Evolutionary conservation across 2,888 invertebrate species (phyloP).

Genomic region (Lithosia quadra): DNA sequence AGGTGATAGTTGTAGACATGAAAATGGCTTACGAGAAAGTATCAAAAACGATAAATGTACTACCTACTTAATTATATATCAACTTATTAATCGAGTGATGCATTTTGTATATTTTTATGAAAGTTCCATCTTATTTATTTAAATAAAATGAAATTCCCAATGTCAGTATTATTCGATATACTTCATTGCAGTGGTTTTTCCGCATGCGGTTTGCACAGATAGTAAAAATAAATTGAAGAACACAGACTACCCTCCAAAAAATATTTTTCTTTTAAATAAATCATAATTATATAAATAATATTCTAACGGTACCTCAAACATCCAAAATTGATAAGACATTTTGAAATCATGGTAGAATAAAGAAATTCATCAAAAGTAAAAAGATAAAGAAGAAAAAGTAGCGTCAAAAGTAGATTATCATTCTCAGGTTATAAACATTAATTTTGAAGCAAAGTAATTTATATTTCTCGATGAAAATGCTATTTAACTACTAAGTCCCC

Average conservation of each 20-base stretch:
- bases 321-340: too few species aligned
- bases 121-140: slow-evolving; percentile 30
- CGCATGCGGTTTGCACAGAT: slow-evolving; percentile 20
- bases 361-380: too few species aligned
- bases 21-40: slow-evolving; percentile 31
- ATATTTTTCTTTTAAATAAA: not conserved
- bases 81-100: slow-evolving; percentile 31
- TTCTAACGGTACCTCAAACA: too few species aligned
- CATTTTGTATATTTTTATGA: slow-evolving; percentile 17
- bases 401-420: too few species aligned
- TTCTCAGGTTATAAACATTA: too few species aligned
- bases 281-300: too few species aligned
- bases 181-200: slow-evolving; percentile 19
- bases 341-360: too few species aligned
- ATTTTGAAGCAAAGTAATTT: too few species aligned
- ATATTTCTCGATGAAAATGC: too few species aligned
- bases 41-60: slow-evolving; percentile 13
- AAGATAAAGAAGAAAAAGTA: too few species aligned
- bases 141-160: slow-evolving; percentile 40
- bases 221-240: not conserved
- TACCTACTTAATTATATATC: slow-evolving; percentile 18
- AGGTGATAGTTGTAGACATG: slow-evolving; percentile 20
- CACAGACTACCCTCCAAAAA: not conserved
- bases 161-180: slow-evolving; percentile 27
- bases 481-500: too few species aligned